Evolutionary conservation across 2,113 vertebrate genomes (phyloP), one percentile per base, ranked within the genome.

Genomic region (Antennarius striatus): DNA sequence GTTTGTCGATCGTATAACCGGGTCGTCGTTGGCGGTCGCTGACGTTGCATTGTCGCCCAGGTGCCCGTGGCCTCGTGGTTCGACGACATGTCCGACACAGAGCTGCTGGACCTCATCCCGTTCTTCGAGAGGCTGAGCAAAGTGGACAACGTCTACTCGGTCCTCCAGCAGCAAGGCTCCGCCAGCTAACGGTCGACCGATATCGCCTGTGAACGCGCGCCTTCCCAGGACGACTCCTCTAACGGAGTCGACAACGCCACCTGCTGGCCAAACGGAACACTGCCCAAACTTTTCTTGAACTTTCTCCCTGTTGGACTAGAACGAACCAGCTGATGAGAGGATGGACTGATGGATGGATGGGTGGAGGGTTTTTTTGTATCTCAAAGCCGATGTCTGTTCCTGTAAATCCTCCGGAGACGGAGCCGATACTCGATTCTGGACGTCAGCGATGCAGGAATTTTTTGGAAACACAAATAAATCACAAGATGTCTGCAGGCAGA

Each of bases 31-130:
- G 3, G 5, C 32, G 1, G 5, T 36, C 32, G 32, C 32, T 36
- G 32, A 36, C 7, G 32, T 5, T 54, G 0, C 15, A n/a, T 47
- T 62, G 36, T n/a, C 9, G 0, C 8, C 2, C 79, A 99, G 98
- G 97, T 99, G n/a, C 97, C 98, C 0, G 96, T 99, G 76, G 95
- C 94, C 28, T 98, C 98, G 0, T 99, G 98, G 98, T 99, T 99
- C 4, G 97, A 99, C 56, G 97, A 99, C 92, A 99, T 98, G 97
- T 92, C 93, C 0, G 98, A 99, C 93, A 98, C 95, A 0, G 98
- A 99, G 86, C 94, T 99, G 69, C 93, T 98, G 40, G 97, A 99
- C 71, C 94, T 99, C 73, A 92, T 99, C 81, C 97, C 98, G 1
- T 98, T 98, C 91, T 99, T 99, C 0, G 98, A 99, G 91, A 93